phyloP scores from a whole-genome alignment of 1,140 invertebrate genomes.

The Paraescarpia echinospica region DNA sequence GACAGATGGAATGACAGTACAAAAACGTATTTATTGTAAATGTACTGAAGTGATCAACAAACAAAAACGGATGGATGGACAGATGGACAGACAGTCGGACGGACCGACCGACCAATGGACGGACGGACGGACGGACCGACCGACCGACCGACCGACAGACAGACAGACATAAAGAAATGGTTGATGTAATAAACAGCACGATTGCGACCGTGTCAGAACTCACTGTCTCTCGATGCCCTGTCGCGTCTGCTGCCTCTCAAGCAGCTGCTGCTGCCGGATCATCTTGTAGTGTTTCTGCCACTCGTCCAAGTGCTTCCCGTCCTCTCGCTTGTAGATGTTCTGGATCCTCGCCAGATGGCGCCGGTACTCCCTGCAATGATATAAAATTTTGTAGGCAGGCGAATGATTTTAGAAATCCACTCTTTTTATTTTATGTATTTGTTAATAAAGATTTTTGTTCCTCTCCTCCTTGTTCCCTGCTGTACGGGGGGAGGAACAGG shows the following conservation, averaged over 20 bases:
- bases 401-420: not conserved
- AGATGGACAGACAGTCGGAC: too few species aligned
- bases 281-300: slow-evolving; percentile 6
- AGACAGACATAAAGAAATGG: too few species aligned
- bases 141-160: too few species aligned
- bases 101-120: too few species aligned
- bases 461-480: too few species aligned
- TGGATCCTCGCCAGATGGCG: slow-evolving; percentile 40
- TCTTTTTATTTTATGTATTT: not conserved
- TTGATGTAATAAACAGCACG: not conserved
- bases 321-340: slow-evolving; percentile 37
- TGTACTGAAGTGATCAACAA: too few species aligned
- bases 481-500: too few species aligned
- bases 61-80: too few species aligned
- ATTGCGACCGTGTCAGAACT: not conserved
- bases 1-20: too few species aligned
- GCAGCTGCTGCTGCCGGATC: not conserved
- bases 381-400: not conserved
- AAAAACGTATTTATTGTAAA: too few species aligned
- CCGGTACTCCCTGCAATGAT: slow-evolving; percentile 39
- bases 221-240: slow-evolving; percentile 1
- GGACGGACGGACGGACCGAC: too few species aligned
- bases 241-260: slow-evolving; percentile 12
- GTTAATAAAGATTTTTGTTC: too few species aligned
- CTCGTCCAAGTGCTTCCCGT: slow-evolving; percentile 7